Evolutionary conservation across 2,797 vertebrate genomes (phyloP).

Genomic region (Fratercula arctica): DNA sequence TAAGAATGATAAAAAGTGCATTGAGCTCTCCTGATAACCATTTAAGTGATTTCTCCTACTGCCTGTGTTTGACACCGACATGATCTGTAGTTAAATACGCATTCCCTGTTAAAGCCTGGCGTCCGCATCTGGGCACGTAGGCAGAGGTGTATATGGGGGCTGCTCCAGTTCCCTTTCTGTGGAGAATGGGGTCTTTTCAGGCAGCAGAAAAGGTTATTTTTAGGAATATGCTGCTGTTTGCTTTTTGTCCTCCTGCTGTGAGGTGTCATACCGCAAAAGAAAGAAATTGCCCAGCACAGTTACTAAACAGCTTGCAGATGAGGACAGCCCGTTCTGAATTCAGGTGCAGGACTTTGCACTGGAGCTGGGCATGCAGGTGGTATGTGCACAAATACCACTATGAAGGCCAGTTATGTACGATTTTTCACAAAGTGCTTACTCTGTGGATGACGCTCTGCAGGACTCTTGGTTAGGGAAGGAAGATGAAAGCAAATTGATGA

Average conservation of each 20-base stretch:
- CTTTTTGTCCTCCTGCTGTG: neutral
- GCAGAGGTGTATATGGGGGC: neutral
- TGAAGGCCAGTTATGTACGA: accelerated
- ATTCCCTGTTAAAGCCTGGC: neutral
- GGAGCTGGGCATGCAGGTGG: neutral
- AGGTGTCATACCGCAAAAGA: neutral
- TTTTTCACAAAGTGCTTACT: neutral
- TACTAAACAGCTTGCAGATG: neutral
- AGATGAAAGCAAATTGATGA: neutral
- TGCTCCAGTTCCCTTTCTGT: neutral
- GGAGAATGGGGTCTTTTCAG: neutral
- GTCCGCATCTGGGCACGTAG: accelerated
- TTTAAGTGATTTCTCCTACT: neutral
- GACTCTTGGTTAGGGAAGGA: too few relatives aligned
- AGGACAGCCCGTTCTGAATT: neutral
- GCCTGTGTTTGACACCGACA: neutral
- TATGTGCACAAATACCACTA: accelerated
- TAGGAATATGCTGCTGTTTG: neutral
- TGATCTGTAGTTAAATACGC: neutral
- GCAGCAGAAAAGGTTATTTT: neutral
- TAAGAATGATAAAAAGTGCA: neutral
- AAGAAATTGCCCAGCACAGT: too few relatives aligned
- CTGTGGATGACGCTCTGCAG: neutral
- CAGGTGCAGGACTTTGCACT: neutral
- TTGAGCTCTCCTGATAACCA: neutral